phyloP scores from a whole-genome alignment of 2,797 vertebrate genomes.

The Helicolenus hilgendorfi region DNA sequence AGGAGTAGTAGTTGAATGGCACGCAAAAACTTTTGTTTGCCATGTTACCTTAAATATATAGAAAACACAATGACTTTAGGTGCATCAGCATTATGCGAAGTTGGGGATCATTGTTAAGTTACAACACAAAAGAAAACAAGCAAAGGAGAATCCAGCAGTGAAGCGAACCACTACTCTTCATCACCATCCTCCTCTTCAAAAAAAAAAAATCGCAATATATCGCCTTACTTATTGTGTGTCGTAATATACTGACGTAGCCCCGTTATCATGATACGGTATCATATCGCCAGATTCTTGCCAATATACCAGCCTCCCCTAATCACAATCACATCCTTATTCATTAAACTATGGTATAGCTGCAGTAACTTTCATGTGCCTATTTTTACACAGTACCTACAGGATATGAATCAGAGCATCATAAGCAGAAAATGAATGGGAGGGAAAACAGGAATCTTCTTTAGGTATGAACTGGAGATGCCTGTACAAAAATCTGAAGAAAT shows the following conservation, averaged over 20 bases:
- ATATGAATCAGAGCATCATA: slow-evolving; percentile 30
- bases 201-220: no score
- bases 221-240: no score
- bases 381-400: slow-evolving; percentile 12
- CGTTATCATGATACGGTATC: no score
- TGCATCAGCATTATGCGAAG: slow-evolving; percentile 11
- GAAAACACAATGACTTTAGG: slow-evolving; percentile 23
- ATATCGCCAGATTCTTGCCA: no score
- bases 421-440: slow-evolving; percentile 52
- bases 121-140: slow-evolving; percentile 46
- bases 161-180: slow-evolving; percentile 71
- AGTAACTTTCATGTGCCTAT: slow-evolving; percentile 1
- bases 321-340: no score
- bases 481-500: neutral
- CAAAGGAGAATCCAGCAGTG: slow-evolving; percentile 6
- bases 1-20: slow-evolving; percentile 29
- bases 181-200: slow-evolving; percentile 86
- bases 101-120: slow-evolving; percentile 42
- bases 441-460: slow-evolving; percentile 47
- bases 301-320: neutral
- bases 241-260: no score
- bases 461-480: slow-evolving; percentile 35
- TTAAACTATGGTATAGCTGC: neutral
- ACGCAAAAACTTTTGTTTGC: slow-evolving; percentile 71
- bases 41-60: slow-evolving; percentile 25